Base-by-base conservation (phyloP, 2,113 vertebrate species). In the Perca flavescens region DNA sequence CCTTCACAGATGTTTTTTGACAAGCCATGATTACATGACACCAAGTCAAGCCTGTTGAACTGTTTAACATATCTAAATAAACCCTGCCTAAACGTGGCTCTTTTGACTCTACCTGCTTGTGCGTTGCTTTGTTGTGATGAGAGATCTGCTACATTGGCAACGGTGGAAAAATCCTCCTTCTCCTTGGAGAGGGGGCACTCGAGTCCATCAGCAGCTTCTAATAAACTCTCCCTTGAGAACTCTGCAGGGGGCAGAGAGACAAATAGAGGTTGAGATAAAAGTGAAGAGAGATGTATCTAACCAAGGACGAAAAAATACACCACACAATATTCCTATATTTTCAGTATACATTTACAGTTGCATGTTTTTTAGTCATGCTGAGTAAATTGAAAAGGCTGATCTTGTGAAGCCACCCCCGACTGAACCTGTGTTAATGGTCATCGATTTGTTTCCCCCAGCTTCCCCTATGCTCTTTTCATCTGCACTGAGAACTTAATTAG, bases 171-270 rank as follows among this genome's bases (percentile, higher is more conserved):
- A 21, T 72, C 90, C 61, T 79, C 84, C 54, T 89, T 85, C 57
- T 94, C 94, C 68, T 89, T 80, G 67, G 92, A 68, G 65, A 87
- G 82, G 49, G 93, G 81, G 61, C 86, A 79, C 72, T 93, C 88
- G 1, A 82, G 78, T 54, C 88, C 94, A 21, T 91, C 91, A 14
- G 86, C 71, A 66, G 88, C 92, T 28, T 96, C 95, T 88, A 91
- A 92, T 80, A 92, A 86, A 79, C 91, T 95, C 65, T 94, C 94
- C 78, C 91, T 94, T 0, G 95, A 95, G 86, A 95, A 95, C 80
- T 94, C 95, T 94, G 85, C 46, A 77, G 81, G 74, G 64, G 56
- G 61, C 19, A 77, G 53, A 83, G 47, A 82, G 57, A 76, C 47
- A 78, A 47, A 80, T 1, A 43, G 43, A 81, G 57, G 64, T 67